Percentiles rank a stretch among this genome's conserved stretches.
Conservation (phyloP, 1,140 invertebrate genomes). For the Papilio xuthus region DNA sequence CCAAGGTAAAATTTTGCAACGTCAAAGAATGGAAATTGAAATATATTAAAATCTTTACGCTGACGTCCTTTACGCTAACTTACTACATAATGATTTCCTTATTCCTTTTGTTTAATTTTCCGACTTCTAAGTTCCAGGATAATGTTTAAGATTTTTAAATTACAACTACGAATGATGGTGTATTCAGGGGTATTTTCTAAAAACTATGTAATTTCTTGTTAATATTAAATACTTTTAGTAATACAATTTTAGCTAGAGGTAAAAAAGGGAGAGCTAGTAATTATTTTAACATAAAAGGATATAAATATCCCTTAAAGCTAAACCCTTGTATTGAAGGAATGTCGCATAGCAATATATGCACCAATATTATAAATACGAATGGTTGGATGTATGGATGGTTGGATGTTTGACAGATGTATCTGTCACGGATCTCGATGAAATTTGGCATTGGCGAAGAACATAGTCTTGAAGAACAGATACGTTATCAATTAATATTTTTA, state of each 20-base stretch:
- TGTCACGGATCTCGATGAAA: too few relatives aligned
- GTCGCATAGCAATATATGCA: background rate
- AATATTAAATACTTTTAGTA: too few relatives aligned
- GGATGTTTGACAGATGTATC: too few relatives aligned
- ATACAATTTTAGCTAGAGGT: too few relatives aligned
- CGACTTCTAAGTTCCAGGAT: background rate
- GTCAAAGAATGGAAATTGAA: background rate
- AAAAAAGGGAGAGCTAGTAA: too few relatives aligned
- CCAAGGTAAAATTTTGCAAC: background rate
- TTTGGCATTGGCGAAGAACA: too few relatives aligned
- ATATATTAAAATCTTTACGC: background rate
- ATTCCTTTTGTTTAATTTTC: background rate
- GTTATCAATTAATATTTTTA: too few relatives aligned
- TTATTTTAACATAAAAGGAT: too few relatives aligned
- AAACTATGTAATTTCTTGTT: background rate
- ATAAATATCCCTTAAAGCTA: too few relatives aligned
- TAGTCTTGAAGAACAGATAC: too few relatives aligned
- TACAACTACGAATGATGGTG: background rate
- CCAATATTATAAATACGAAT: too few relatives aligned
- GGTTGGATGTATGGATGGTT: too few relatives aligned
- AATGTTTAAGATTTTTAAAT: background rate
- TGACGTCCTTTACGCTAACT: background rate
- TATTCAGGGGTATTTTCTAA: background rate
- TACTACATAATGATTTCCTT: conserved; percentile 7
- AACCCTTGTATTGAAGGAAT: background rate